Evolutionary conservation across 2,888 invertebrate species (phyloP).

Genomic region (Eristalis tenax): DNA sequence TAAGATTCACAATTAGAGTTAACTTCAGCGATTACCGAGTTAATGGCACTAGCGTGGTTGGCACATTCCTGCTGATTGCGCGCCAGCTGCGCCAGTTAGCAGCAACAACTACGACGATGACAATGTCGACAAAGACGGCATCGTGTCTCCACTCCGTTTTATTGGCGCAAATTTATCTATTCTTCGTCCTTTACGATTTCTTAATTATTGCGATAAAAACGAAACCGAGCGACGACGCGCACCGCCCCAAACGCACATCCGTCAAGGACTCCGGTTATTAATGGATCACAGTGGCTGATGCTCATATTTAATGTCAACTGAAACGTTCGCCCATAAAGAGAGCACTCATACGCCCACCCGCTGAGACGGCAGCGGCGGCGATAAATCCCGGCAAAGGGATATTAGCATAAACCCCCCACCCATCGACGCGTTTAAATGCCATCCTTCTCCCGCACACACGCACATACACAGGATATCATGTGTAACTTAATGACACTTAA

Average conservation of each 20-base stretch:
- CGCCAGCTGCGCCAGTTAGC: not conserved
- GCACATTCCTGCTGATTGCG: slow-evolving; percentile 22
- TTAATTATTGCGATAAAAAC: slow-evolving; percentile 66
- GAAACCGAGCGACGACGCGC: not conserved
- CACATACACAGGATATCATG: slow-evolving; percentile 49
- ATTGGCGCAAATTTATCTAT: slow-evolving; percentile 44
- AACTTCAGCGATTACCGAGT: slow-evolving; percentile 45
- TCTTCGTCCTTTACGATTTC: slow-evolving; percentile 49
- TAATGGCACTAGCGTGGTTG: slow-evolving; percentile 43
- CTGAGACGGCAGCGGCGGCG: not conserved
- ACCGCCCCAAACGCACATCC: slow-evolving; percentile 2
- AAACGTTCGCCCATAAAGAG: slow-evolving; percentile 31
- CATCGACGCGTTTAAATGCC: slow-evolving; percentile 36
- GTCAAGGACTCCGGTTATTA: slow-evolving; percentile 9
- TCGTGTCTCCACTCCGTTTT: slow-evolving; percentile 19
- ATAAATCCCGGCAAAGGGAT: slow-evolving; percentile 58
- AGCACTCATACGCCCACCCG: slow-evolving; percentile 50
- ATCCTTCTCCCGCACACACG: slow-evolving; percentile 27
- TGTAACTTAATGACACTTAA: slow-evolving; percentile 63
- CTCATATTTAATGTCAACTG: slow-evolving; percentile 56
- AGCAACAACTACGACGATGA: not conserved
- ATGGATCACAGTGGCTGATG: slow-evolving; percentile 27
- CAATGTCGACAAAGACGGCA: not conserved
- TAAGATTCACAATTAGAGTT: slow-evolving; percentile 20
- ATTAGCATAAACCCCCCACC: slow-evolving; percentile 44